Evolutionary conservation across 2,113 vertebrate species (phyloP).

Genomic region (Phylloscopus trochiloides): DNA sequence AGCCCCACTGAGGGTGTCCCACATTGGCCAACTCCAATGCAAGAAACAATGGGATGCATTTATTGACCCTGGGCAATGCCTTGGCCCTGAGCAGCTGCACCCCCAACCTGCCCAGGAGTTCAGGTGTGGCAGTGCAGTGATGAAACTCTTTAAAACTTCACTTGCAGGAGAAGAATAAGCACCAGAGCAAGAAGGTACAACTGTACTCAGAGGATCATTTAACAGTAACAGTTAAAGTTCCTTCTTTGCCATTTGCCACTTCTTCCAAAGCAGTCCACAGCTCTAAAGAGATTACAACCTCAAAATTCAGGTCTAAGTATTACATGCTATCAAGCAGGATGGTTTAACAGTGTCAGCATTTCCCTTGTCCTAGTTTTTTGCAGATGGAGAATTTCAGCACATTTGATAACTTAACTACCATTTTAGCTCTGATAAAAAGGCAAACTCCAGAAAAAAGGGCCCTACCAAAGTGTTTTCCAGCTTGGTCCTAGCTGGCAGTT

Average conservation of each 20-base stretch:
- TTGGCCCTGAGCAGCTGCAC: background rate
- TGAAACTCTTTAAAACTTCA: background rate
- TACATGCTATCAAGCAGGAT: background rate
- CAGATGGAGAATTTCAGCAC: conserved; percentile 4
- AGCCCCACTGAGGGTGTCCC: background rate
- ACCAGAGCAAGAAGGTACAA: background rate
- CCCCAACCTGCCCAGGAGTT: background rate
- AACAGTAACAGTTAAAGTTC: background rate
- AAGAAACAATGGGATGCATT: background rate
- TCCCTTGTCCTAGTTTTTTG: background rate
- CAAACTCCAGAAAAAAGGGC: background rate
- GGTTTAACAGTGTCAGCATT: conserved; percentile 16
- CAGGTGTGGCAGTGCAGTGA: background rate
- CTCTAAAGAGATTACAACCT: conserved; percentile 17
- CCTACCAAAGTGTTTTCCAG: background rate
- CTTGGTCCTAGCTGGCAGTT: background rate
- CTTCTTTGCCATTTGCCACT: background rate
- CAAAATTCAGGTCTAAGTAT: conserved; percentile 1
- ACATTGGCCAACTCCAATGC: background rate
- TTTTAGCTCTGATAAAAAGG: background rate
- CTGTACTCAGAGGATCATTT: background rate
- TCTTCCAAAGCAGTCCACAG: background rate
- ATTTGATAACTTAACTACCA: background rate
- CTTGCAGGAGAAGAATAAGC: background rate
- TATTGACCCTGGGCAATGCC: background rate